Evolutionary conservation across 1,140 invertebrate genomes (phyloP).

Genomic region (Aphaenogaster rudis): DNA sequence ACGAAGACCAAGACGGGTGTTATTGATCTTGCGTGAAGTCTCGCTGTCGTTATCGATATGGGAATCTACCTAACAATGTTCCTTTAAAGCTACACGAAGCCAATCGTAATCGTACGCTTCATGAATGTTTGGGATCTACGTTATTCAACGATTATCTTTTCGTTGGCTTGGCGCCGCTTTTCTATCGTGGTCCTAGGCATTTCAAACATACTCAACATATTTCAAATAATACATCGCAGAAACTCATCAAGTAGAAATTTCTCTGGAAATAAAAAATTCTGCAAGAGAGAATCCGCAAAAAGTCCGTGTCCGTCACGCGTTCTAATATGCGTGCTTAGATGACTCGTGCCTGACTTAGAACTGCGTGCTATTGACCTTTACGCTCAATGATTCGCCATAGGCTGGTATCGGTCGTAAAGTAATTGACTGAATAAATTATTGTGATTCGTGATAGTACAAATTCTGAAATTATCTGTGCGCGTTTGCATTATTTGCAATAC

Average conservation of each 20-base stretch:
- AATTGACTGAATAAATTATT: slow-evolving; percentile 71
- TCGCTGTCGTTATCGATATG: neutral
- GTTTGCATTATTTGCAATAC: neutral
- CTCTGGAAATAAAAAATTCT: neutral
- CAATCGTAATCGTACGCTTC: neutral
- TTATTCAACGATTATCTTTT: slow-evolving; percentile 3
- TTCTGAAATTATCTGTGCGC: slow-evolving; percentile 24
- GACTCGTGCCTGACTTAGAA: slow-evolving; percentile 59
- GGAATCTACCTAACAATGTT: slow-evolving; percentile 16
- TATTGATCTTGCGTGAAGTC: slow-evolving; percentile 7
- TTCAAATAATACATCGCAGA: slow-evolving; percentile 23
- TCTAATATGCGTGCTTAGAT: slow-evolving; percentile 47
- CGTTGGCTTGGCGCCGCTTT: neutral
- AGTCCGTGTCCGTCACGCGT: slow-evolving; percentile 29
- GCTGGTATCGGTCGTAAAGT: slow-evolving; percentile 62
- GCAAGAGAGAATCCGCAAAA: slow-evolving; percentile 12
- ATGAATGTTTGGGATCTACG: neutral
- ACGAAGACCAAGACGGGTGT: neutral
- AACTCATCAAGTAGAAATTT: neutral
- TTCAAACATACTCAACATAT: slow-evolving; percentile 10
- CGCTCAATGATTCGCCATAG: slow-evolving; percentile 69
- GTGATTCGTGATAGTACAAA: slow-evolving; percentile 46
- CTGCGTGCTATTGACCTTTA: slow-evolving; percentile 74
- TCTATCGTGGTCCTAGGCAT: neutral
- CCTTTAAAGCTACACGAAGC: slow-evolving; percentile 4